phyloP scores from a whole-genome alignment of 2,797 vertebrate genomes.

The Tolypeutes matacus region DNA sequence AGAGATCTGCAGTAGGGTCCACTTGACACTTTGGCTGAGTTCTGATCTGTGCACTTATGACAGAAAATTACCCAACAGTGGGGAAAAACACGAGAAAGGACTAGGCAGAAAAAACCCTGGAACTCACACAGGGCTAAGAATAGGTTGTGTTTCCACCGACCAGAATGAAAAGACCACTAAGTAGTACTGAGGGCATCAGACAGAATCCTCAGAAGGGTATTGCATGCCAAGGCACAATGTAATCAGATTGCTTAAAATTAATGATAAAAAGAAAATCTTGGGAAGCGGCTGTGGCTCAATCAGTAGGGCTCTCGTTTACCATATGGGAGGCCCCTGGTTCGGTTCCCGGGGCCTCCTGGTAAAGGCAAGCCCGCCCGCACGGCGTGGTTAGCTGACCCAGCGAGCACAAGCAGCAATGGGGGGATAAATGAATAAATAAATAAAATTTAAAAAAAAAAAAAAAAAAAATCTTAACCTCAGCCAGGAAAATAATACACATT shows the following conservation, averaged over 20 bases:
- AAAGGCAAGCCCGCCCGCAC: too few relatives aligned
- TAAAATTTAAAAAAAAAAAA: slow-evolving; percentile 57
- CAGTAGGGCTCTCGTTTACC: too few relatives aligned
- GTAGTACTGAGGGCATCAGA: neutral
- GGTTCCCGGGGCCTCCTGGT: too few relatives aligned
- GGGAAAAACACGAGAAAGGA: slow-evolving; percentile 13
- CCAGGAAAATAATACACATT: neutral
- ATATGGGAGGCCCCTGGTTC: too few relatives aligned
- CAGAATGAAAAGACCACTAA: neutral
- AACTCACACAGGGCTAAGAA: neutral
- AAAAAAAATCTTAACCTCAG: slow-evolving; percentile 37
- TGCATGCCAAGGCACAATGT: neutral
- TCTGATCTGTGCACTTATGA: neutral
- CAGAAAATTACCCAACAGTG: neutral
- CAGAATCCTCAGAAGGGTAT: neutral
- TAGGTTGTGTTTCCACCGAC: slow-evolving; percentile 17
- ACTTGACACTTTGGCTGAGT: neutral
- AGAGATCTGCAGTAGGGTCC: neutral
- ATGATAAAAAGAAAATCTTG: slow-evolving; percentile 40
- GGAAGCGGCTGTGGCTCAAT: too few relatives aligned
- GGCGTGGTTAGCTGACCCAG: too few relatives aligned
- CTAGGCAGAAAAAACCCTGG: neutral
- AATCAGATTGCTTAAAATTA: slow-evolving; percentile 29
- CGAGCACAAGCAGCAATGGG: too few relatives aligned
- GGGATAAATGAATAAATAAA: too few relatives aligned